Percentiles rank a stretch among this genome's conserved stretches.
Evolutionary conservation across 1,140 invertebrate species (phyloP).

Genomic region (Drosophila micromelanica): DNA sequence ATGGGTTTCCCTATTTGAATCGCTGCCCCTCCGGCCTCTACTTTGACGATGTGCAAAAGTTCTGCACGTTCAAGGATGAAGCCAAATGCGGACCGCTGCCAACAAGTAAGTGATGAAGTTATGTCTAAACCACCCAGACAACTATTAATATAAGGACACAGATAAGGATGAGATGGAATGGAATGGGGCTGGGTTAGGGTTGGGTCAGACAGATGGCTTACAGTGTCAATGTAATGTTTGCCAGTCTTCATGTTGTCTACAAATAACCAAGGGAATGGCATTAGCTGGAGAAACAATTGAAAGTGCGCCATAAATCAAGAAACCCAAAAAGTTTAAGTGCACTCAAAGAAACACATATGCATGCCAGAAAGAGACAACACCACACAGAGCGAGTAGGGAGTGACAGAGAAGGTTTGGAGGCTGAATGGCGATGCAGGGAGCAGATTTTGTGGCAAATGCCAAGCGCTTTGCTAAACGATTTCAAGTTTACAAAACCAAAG

Average conservation of each 20-base stretch:
- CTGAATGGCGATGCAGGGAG: not conserved
- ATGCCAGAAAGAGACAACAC: conserved; percentile 19
- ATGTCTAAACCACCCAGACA: conserved; percentile 33
- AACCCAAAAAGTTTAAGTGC: conserved; percentile 73
- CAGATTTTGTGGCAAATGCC: conserved; percentile 43
- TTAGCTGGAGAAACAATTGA: conserved; percentile 63
- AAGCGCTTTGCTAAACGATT: conserved; percentile 70
- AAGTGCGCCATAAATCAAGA: conserved; percentile 76
- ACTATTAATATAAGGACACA: conserved; percentile 33
- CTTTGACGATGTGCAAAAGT: conserved; percentile 95
- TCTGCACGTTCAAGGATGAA: conserved; percentile 95
- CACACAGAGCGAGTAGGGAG: not conserved
- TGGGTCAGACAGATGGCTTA: not conserved
- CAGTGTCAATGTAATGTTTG: conserved; percentile 18
- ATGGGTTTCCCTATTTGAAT: conserved; percentile 93
- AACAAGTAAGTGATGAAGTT: conserved; percentile 89
- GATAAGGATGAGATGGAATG: not conserved
- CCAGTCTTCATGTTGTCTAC: conserved; percentile 16
- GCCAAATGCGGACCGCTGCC: conserved; percentile 95
- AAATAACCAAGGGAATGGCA: conserved; percentile 38
- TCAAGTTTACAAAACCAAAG: conserved; percentile 65
- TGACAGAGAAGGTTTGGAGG: not conserved
- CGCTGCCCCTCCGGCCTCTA: conserved; percentile 94
- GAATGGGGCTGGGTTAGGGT: not conserved
- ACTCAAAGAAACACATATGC: conserved; percentile 62